Percentiles rank a stretch among this genome's conserved stretches.
phyloP scores from a whole-genome alignment of 1,140 invertebrate species.

The Drosophila kikkawai region DNA sequence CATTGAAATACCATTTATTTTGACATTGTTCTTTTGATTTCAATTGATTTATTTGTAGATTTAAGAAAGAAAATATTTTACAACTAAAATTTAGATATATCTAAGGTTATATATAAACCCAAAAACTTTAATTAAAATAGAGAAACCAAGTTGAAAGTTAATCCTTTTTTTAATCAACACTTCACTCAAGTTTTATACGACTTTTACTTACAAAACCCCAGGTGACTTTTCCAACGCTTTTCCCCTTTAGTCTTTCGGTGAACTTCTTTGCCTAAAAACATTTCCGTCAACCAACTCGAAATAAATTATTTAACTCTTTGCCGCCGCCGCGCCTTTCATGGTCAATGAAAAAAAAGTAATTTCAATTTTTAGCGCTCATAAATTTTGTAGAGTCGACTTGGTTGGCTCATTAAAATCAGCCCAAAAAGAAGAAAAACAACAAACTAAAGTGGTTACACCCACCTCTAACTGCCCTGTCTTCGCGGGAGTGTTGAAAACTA shows the following conservation, averaged over 20 bases:
- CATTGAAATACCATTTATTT: background rate
- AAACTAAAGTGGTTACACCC: slow-evolving; percentile 54
- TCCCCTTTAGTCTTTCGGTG: background rate
- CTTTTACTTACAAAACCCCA: background rate
- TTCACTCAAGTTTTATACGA: background rate
- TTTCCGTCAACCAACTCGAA: slow-evolving; percentile 25
- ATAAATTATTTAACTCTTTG: slow-evolving; percentile 39
- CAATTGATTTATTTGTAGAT: background rate
- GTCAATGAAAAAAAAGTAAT: slow-evolving; percentile 66
- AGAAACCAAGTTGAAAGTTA: background rate
- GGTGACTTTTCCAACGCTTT: slow-evolving; percentile 10
- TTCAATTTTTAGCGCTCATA: slow-evolving; percentile 77
- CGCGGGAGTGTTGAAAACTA: slow-evolving; percentile 50
- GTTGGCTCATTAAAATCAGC: slow-evolving; percentile 64
- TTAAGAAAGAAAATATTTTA: background rate
- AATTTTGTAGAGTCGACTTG: slow-evolving; percentile 62
- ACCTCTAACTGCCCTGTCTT: slow-evolving; percentile 14
- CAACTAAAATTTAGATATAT: background rate
- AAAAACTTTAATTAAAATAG: background rate
- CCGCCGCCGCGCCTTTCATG: slow-evolving; percentile 42
- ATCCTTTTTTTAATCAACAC: background rate
- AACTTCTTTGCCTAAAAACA: slow-evolving; percentile 16
- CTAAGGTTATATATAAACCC: too few species aligned
- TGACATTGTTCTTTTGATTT: background rate
- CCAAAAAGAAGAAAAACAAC: slow-evolving; percentile 9